Evolutionary conservation across 2,888 invertebrate species (phyloP), one percentile per base, ranked within the genome.

Genomic region (Acanthacorydalis orientalis): DNA sequence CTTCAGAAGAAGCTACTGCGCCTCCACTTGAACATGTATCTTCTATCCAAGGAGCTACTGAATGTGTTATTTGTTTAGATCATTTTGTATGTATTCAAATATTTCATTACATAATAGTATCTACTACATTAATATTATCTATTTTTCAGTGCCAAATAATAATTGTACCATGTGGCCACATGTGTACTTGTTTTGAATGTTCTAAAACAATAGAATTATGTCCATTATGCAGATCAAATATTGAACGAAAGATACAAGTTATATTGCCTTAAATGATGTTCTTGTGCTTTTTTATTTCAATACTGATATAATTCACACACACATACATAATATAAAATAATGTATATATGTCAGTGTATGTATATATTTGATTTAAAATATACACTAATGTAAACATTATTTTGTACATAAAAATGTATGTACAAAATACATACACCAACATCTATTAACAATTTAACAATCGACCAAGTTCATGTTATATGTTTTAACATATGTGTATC

Each of bases 1-100:
- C 65, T 8, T 56, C 57, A 34, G 55, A 54, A 33, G 60, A 63
- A 37, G 51, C 52, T 49, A 53, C 54, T 43, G 14, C 16, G n/a
- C 51, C 57, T 15, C 15, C 44, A 32, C 16, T 43, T 8, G 50
- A 53, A 31, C 31, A 33, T 49, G 50, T 51, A 44, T 54, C 58
- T 41, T 52, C 23, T 23, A 23, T 23, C 23, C 23, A 23, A 2
- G 23, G 23, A 23, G 68, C 68, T 51, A 70, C 77, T 8, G 89
- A 90, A 67, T 90, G 90, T 69, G 83, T 87, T 35, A 73, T 90
- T 55, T 90, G 89, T 62, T 76, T 90, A 76, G 87, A 88, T 64
- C 66, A 69, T 54, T 64, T 69, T 66, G 82, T 81, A 68, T 72
- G 70, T 62, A 65, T 67, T 55, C 46, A 40, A 39, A 35, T 48